phyloP scores from a whole-genome alignment of 2,797 vertebrate species.

The Poecilia velifera region DNA sequence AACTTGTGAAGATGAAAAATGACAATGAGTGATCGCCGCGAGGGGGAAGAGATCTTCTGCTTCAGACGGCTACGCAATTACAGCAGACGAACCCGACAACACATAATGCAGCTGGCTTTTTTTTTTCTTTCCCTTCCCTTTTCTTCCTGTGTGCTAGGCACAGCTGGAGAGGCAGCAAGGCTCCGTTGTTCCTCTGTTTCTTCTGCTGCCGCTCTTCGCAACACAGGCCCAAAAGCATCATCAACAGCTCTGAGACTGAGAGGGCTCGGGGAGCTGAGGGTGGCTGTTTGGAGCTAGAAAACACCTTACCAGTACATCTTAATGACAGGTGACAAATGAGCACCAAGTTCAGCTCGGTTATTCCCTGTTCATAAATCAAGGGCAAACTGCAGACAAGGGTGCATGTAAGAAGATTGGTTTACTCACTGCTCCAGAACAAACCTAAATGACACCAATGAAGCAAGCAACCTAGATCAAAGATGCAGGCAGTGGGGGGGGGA shows the following conservation, averaged over 20 bases:
- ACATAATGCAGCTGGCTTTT: slow-evolving; percentile 18
- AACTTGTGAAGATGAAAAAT: slow-evolving; percentile 68
- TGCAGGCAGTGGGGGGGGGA: slow-evolving; percentile 44
- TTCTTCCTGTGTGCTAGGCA: slow-evolving; percentile 18
- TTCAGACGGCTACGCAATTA: slow-evolving; percentile 53
- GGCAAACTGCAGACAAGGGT: slow-evolving; percentile 73
- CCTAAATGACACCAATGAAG: slow-evolving; percentile 77
- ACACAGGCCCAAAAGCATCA: slow-evolving; percentile 33
- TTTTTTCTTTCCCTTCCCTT: background rate
- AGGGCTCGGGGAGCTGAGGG: slow-evolving; percentile 27
- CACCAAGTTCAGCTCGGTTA: slow-evolving; percentile 65
- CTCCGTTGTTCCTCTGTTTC: slow-evolving; percentile 29
- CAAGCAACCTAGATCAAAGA: slow-evolving; percentile 71
- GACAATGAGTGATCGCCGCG: slow-evolving; percentile 56
- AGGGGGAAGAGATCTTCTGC: slow-evolving; percentile 56
- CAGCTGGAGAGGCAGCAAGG: slow-evolving; percentile 47
- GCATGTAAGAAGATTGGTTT: slow-evolving; percentile 81
- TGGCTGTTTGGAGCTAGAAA: slow-evolving; percentile 68
- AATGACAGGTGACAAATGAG: slow-evolving; percentile 81
- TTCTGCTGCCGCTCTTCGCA: slow-evolving; percentile 24
- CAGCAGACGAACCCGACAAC: slow-evolving; percentile 53
- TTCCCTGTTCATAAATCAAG: slow-evolving; percentile 77
- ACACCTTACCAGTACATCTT: slow-evolving; percentile 78
- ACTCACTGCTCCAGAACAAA: slow-evolving; percentile 81
- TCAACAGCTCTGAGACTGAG: slow-evolving; percentile 38